phyloP scores from a whole-genome alignment of 2,113 vertebrate species.

The Crotalus viridis region DNA sequence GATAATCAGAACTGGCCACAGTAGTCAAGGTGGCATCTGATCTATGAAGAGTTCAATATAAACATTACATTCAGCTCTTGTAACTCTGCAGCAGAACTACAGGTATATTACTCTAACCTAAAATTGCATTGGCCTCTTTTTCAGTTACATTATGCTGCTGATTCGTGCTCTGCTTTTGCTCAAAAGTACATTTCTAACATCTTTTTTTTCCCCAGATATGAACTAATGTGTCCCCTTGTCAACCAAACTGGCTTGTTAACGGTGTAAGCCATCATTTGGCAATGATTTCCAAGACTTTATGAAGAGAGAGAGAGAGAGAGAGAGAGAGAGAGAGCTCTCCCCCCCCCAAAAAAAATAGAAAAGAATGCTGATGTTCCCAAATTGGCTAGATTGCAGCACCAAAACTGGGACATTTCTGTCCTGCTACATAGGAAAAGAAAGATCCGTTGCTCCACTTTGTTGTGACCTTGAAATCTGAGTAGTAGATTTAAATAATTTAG shows the following conservation, averaged over 20 bases:
- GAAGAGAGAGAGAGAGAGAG: not conserved
- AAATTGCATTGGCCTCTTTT: not conserved
- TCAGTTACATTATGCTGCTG: not conserved
- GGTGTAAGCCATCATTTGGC: not conserved
- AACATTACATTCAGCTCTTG: not conserved
- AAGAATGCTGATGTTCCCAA: not conserved
- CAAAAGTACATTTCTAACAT: not conserved
- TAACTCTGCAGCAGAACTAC: not conserved
- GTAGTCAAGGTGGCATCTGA: not conserved
- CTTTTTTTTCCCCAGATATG: not conserved
- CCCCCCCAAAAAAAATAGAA: not conserved
- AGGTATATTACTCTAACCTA: not conserved
- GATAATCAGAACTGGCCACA: not conserved
- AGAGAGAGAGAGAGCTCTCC: not conserved
- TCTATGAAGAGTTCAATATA: not conserved
- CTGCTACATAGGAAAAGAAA: not conserved
- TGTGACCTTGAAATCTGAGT: constrained; percentile 52
- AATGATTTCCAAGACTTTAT: not conserved
- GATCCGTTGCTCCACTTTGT: not conserved
- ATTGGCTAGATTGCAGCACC: not conserved
- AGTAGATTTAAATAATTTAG: constrained; percentile 54
- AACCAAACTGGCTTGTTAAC: not conserved
- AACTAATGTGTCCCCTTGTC: not conserved
- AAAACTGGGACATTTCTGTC: not conserved
- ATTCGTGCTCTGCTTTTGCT: not conserved